Base-by-base conservation (phyloP, 2,888 invertebrate species). In the Sarcophaga subvicina region DNA sequence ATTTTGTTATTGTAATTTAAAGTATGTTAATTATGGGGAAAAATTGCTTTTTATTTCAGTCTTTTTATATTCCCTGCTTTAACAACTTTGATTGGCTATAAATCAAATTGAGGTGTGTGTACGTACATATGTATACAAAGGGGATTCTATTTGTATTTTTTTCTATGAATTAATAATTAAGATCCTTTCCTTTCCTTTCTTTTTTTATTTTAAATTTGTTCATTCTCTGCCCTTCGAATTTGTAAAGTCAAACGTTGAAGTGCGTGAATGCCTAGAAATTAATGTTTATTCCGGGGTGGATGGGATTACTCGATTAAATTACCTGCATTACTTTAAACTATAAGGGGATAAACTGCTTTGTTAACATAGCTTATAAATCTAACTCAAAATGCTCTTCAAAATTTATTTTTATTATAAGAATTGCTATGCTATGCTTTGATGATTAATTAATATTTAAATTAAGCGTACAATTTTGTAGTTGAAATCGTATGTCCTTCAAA, bases 21-120 rank as follows among this genome's bases (percentile, higher is more conserved):
- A 54, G 54, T 54, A 82, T 87, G 87, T 84, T 87, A 87, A 87
- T 87, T 87, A 84, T 79, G 84, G 84, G 84, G 84, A 87, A 84
- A 87, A 83, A 83, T 78, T 79, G 75, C 80, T 54, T 69, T 78
- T 60, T 54, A 54, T 72, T 60, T 2, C 8, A 49, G 5, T 37
- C 62, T 77, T 72, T 14, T 72, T 67, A 71, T 63, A 14, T 80
- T 69, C 20, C 22, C 25, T 71, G 27, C 37, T 71, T 10, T 27
- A 8, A 22, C 37, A 5, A 72, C 27, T 83, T 62, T 83, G 81
- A 81, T 81, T 84, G 62, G 76, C 25, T 45, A 84, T 87, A 87
- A 87, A 87, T 87, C 84, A 84, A 81, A 87, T 83, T 67, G 64
- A 77, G 72, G 78, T 79, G 84, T 72, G 78, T 66, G 75, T 72